These are phyloP conservation scores for Lagenorhynchus albirostris DNA, from an alignment of 2,113 vertebrate genomes.

Conservation along the genomic window DNA sequence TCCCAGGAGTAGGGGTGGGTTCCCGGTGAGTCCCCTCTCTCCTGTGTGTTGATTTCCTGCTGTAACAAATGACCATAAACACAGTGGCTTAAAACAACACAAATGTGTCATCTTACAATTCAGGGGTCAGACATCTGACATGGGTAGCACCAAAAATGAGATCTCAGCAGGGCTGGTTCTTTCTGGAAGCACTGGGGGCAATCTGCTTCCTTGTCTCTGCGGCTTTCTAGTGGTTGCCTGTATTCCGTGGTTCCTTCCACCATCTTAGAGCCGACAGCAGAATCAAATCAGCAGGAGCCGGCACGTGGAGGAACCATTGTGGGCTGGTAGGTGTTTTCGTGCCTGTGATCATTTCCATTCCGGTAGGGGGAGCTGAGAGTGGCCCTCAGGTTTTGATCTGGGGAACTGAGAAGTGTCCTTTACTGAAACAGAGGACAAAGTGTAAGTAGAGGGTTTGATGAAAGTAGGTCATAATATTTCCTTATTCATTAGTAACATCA, in stretches of 20 bases:
- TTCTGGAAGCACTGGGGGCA: background rate
- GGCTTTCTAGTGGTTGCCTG: background rate
- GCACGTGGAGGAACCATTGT: fast-evolving
- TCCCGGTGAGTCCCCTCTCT: background rate
- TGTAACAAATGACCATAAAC: background rate
- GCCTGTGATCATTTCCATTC: background rate
- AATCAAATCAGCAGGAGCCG: background rate
- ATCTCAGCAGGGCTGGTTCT: background rate
- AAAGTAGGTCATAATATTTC: background rate
- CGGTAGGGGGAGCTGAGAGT: background rate
- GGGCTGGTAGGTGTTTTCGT: background rate
- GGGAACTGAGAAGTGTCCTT: background rate
- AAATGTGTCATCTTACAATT: no score
- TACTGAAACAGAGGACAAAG: background rate
- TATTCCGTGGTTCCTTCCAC: background rate
- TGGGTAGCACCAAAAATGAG: fast-evolving
- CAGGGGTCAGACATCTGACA: background rate
- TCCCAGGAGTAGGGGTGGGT: background rate
- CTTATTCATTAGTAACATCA: background rate
- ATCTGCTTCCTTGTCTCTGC: background rate
- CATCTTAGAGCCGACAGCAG: background rate
- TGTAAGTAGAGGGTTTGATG: background rate
- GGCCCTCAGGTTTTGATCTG: background rate
- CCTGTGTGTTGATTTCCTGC: background rate
- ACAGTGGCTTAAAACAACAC: background rate